These are phyloP conservation scores for Scolopax mira DNA, from an alignment of 2,113 vertebrate genomes.

Conservation along the genomic window DNA sequence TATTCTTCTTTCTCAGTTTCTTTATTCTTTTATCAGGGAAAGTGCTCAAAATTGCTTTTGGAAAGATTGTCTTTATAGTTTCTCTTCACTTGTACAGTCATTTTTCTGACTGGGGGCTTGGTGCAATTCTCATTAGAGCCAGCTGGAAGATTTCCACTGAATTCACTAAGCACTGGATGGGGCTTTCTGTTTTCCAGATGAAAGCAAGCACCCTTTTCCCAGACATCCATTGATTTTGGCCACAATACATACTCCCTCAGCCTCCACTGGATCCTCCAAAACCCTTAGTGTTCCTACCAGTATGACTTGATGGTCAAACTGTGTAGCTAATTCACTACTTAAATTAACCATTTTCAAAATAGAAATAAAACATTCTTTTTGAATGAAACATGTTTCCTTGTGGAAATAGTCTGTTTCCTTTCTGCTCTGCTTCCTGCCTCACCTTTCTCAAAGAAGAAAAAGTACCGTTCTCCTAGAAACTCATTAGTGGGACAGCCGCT, in stretches of 20 bases:
- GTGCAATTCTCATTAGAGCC: not conserved
- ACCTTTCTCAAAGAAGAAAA: not conserved
- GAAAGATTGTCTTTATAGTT: conserved; percentile 8
- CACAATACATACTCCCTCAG: not conserved
- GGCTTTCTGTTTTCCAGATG: not conserved
- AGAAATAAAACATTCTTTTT: not conserved
- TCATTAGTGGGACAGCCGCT: not conserved
- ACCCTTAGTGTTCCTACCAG: not conserved
- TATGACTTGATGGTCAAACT: not conserved
- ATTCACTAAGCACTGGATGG: not conserved
- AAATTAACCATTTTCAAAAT: not conserved
- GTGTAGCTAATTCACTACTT: not conserved
- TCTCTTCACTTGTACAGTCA: not conserved
- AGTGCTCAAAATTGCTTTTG: conserved; percentile 14
- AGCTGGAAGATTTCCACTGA: not conserved
- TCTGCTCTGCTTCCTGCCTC: not conserved
- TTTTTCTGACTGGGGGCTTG: not conserved
- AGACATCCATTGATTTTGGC: not conserved
- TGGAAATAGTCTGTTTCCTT: not conserved
- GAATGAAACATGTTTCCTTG: not conserved
- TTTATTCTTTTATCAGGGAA: not conserved
- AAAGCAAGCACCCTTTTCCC: not conserved
- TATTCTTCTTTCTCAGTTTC: not conserved
- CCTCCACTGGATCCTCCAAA: not conserved
- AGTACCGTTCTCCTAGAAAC: not conserved